Evolutionary conservation across 1,140 invertebrate species (phyloP), one percentile per base, ranked within the genome.

Genomic region (Luehdorfia chinensis): DNA sequence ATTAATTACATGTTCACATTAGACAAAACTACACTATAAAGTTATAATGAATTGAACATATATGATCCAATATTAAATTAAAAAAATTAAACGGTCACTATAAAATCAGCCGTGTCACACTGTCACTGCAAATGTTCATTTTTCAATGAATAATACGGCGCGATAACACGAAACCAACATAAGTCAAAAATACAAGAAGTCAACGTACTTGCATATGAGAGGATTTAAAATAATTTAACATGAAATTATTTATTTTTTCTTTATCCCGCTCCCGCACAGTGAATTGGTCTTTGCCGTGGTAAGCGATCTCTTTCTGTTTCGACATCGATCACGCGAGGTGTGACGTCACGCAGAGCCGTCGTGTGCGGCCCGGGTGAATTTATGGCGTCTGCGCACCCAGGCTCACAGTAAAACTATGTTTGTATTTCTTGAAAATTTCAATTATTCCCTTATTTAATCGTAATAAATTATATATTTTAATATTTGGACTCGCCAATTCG

Each of bases 281-380:
- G 23, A 27, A 41, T 51, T 53, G 36, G 23, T n/a, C 34, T 65
- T 44, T 55, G 49, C 54, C 55, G 54, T 56, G 55, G 59, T 59
- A 47, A 43, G 60, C 59, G 63, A 56, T 76, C 76, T 77, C 71
- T 31, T 59, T 84, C 68, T 50, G 53, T 60, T 72, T 48, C 45
- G 63, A 74, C 71, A 84, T 86, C 83, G 75, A 86, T 86, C 83
- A 86, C 66, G 45, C 62, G 67, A 77, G 78, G 77, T 81, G 83
- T 86, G 83, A 86, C 83, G 83, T 86, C 83, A 86, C 72, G 83
- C 77, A 75, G 79, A 66, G 83, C 76, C 83, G 66, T 84, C 83
- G 83, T 86, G 83, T 86, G 83, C 78, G 83, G 83, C 78, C 79
- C 54, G 58, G 43, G 62, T 71, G 66, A 73, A 86, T 86, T 86